phyloP scores from a whole-genome alignment of 2,888 invertebrate genomes.

The Anoncus sp. region DNA sequence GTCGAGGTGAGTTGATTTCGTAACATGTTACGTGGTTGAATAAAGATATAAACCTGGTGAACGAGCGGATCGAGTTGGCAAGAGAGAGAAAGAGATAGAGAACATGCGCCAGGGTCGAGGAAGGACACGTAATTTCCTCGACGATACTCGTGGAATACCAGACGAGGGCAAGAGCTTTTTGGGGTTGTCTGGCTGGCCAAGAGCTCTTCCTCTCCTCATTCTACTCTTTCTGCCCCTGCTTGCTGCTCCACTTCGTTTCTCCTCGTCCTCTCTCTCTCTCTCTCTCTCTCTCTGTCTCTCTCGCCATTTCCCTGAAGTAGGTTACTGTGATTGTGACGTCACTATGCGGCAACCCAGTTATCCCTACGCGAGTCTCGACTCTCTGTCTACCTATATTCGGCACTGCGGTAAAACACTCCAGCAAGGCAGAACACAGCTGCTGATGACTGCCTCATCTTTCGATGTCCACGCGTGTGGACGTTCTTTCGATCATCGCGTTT shows the following conservation, averaged over 20 bases:
- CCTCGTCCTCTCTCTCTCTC: constrained; percentile 29
- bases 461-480: constrained; percentile 1
- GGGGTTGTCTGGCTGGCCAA: constrained; percentile 50
- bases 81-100: constrained; percentile 37
- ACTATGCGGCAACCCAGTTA: constrained; percentile 82
- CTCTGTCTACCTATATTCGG: constrained; percentile 69
- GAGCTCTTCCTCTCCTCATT: constrained; percentile 36
- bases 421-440: constrained; percentile 41
- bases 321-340: constrained; percentile 80
- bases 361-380: constrained; percentile 54
- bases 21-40: constrained; percentile 13
- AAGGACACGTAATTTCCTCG: constrained; percentile 60
- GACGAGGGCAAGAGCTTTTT: constrained; percentile 55
- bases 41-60: constrained; percentile 28
- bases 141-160: constrained; percentile 61
- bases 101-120: constrained; percentile 52
- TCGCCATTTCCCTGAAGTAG: constrained; percentile 65
- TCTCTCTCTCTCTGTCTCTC: constrained; percentile 8
- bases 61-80: constrained; percentile 26
- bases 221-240: constrained; percentile 22
- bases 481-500: constrained; percentile 4
- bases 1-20: constrained; percentile 47
- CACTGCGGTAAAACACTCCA: constrained; percentile 77
- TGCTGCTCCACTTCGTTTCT: constrained; percentile 44
- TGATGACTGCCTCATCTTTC: constrained; percentile 13